Base-by-base conservation (phyloP, 2,888 invertebrate species). In the Catocala nupta region DNA sequence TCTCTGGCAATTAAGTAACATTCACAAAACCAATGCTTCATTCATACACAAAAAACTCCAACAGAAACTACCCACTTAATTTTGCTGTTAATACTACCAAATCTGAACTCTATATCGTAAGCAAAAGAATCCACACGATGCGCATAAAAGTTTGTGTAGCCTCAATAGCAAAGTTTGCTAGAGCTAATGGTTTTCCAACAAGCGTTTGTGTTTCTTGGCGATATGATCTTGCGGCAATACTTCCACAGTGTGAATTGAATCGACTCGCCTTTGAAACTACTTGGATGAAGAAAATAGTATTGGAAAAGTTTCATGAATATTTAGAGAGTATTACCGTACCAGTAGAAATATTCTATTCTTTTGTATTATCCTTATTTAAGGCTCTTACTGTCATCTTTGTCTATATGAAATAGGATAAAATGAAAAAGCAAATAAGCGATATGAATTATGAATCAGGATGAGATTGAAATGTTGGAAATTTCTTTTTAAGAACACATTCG, bases 111-210 rank as follows among this genome's bases (percentile, higher is more conserved):
- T 68, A 71, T 54, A 7, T 0, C 42, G 44, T 7, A 13, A 1
- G 1, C 45, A 16, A 34, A 47, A 62, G 47, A 43, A 45, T 13
- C 25, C 34, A 53, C 48, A 53, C 7, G 16, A n/a, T 8, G 11
- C 56, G 50, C 11, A 34, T 5, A 13, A 54, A 53, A 57, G 56
- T 50, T 55, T 47, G 53, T 43, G 13, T 12, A 60, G 25, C 12
- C 12, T 71, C 63, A 42, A 55, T 54, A 36, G 48, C 25, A 7
- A 68, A 73, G 63, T 71, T 65, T 59, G 51, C 48, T 34, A 58
- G 48, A 63, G 61, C 63, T 76, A 74, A 76, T 76, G 65, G 74
- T 70, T 73, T 74, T 73, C 56, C 58, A 74, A 76, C 73, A 64
- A 65, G 66, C 58, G 63, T 63, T 73, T 73, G 73, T 63, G 70